Percentiles rank a stretch among this genome's conserved stretches.
These are phyloP conservation scores for Anguilla obscura DNA, from an alignment of 2,797 vertebrate species.

Conservation along the genomic window DNA sequence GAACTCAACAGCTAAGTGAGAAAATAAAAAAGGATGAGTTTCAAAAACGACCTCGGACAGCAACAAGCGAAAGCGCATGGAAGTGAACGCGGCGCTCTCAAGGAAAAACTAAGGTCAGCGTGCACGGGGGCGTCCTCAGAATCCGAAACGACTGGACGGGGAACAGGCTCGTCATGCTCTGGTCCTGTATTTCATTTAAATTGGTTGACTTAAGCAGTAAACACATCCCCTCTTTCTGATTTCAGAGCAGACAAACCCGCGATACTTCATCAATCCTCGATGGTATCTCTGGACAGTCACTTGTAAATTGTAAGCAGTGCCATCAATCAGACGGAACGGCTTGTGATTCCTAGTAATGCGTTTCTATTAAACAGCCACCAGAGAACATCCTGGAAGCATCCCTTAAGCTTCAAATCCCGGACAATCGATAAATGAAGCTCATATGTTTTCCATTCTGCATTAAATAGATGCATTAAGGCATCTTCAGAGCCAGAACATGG, in stretches of 20 bases:
- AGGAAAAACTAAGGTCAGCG: conserved; percentile 7
- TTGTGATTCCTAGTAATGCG: conserved; percentile 76
- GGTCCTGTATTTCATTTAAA: conserved; percentile 29
- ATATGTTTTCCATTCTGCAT: conserved; percentile 29
- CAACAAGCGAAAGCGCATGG: neutral
- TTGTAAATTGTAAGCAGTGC: conserved; percentile 73
- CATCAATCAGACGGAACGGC: conserved; percentile 68
- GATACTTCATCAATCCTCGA: conserved; percentile 72
- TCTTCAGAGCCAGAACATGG: conserved; percentile 24
- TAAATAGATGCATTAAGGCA: conserved; percentile 40
- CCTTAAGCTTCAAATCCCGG: conserved; percentile 41
- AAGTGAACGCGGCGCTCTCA: neutral
- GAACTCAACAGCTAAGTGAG: neutral
- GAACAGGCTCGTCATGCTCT: neutral
- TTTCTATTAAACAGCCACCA: conserved; percentile 72
- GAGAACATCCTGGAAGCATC: conserved; percentile 46
- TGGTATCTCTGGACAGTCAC: conserved; percentile 73
- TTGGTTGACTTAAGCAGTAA: conserved; percentile 23
- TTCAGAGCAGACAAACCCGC: conserved; percentile 64
- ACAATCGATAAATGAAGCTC: conserved; percentile 50
- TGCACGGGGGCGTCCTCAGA: neutral
- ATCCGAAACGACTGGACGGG: neutral
- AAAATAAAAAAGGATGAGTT: neutral
- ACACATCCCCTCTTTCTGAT: conserved; percentile 60
- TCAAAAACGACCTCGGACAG: neutral